These are phyloP conservation scores for Epicampocera succincta DNA, from an alignment of 2,888 invertebrate genomes.

Conservation along the genomic window DNA sequence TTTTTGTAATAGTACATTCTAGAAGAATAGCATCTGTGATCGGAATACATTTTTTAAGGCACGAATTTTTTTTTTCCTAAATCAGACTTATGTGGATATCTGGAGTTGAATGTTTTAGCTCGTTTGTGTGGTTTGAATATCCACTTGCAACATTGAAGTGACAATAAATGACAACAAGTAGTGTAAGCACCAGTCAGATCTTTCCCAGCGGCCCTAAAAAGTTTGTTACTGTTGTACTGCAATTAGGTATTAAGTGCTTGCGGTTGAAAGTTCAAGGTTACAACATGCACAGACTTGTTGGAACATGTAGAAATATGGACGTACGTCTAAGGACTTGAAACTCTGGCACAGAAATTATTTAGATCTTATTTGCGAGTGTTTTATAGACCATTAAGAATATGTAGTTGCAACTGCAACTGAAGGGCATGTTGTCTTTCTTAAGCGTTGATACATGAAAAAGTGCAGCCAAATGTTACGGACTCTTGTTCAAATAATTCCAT, in stretches of 20 bases:
- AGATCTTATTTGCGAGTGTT: too few species aligned
- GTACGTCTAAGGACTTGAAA: not conserved
- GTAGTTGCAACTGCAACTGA: not conserved
- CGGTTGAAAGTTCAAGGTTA: conserved; percentile 67
- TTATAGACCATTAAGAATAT: not conserved
- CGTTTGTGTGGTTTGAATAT: too few species aligned
- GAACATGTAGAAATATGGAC: conserved; percentile 32
- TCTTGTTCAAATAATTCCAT: not conserved
- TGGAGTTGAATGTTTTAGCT: too few species aligned
- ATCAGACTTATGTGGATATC: too few species aligned
- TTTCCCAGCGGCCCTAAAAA: too few species aligned
- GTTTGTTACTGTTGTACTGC: conserved; percentile 33
- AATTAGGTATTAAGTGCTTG: conserved; percentile 61
- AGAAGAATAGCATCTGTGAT: too few species aligned
- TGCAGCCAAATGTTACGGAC: not conserved
- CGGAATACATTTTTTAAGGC: too few species aligned
- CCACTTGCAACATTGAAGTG: too few species aligned
- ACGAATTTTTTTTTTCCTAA: too few species aligned
- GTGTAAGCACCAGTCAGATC: too few species aligned
- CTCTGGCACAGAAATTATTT: not conserved
- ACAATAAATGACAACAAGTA: too few species aligned
- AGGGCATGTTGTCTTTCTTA: not conserved
- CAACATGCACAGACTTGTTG: conserved; percentile 38
- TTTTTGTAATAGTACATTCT: too few species aligned
- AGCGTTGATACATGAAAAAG: not conserved